These are phyloP conservation scores for Hyaena hyaena DNA, from an alignment of 2,113 vertebrate genomes.

Conservation along the genomic window DNA sequence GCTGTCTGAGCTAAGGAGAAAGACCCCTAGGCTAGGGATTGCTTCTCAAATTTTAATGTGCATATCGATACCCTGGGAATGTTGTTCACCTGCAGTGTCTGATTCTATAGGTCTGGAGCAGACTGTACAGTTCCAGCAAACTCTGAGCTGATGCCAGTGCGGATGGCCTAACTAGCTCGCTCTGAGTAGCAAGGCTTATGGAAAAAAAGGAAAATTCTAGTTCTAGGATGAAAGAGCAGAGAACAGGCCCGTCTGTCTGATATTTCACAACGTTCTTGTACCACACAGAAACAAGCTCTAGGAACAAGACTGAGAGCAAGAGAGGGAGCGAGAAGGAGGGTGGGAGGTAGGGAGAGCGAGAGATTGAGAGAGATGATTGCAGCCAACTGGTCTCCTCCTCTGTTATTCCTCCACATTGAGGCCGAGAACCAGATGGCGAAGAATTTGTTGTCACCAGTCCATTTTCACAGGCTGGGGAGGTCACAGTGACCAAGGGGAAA, in stretches of 20 bases:
- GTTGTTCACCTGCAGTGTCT: neutral
- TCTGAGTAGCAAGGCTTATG: neutral
- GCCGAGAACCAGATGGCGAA: neutral
- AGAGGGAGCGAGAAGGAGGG: neutral
- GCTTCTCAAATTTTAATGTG: neutral
- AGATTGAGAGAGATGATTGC: neutral
- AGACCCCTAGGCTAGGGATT: neutral
- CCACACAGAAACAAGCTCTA: neutral
- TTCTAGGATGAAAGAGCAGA: neutral
- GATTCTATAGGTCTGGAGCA: neutral
- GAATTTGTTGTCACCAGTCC: neutral
- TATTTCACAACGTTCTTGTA: neutral
- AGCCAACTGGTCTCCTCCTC: neutral
- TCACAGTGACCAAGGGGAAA: neutral
- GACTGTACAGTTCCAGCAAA: neutral
- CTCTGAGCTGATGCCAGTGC: too few species aligned
- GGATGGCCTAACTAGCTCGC: neutral
- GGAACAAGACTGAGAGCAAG: neutral
- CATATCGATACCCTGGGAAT: accelerated
- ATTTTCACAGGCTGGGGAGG: neutral
- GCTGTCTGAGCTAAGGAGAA: neutral
- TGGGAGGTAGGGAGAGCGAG: neutral
- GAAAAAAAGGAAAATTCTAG: neutral
- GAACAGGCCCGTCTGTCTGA: neutral
- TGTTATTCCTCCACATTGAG: neutral